Base-by-base conservation (phyloP, 1,140 invertebrate genomes). In the Pogonus chalceus region DNA sequence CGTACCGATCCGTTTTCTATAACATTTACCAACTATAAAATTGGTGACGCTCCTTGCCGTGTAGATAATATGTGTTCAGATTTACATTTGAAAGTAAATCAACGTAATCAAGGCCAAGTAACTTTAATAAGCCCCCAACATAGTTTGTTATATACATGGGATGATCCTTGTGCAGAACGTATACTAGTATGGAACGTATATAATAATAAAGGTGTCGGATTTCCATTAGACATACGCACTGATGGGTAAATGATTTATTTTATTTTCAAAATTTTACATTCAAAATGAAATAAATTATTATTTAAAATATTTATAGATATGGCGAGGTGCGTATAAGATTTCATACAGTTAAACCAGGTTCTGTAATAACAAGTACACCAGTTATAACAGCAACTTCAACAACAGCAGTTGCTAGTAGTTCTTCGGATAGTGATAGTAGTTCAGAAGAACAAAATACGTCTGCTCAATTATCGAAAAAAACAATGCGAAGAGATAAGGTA, bases 41-140 rank as follows among this genome's bases (percentile, higher is more conserved):
- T 66, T 0, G 87, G 88, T 0, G 86, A 90, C 68, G 83, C 84
- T 23, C 88, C 88, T 0, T 81, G 89, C 1, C 72, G 86, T 53
- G 77, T 91, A 9, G 86, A 89, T 60, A 92, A 92, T 66, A 74
- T 87, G 2, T 90, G 88, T 65, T 81, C 85, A 49, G 86, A 90
- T 65, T 70, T 91, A 35, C 89, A 90, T 65, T 69, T 92, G 14
- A 89, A 89, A 65, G 77, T 92, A 35, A 82, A 89, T 63, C 85
- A 92, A 71, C 77, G 79, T 61, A 78, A 81, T 55, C 77, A 81
- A 2, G 81, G 82, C 22, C 79, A 82, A 65, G 85, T 88, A 16
- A 85, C 83, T 0, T 66, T 91, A 14, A 67, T 92, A 20, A 88
- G 82, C 67, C 86, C 88, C 0, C 80, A 84, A 61, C 85, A 90